These are phyloP conservation scores for Xiphorhynchus elegans DNA, from an alignment of 2,113 vertebrate genomes.

Conservation along the genomic window DNA sequence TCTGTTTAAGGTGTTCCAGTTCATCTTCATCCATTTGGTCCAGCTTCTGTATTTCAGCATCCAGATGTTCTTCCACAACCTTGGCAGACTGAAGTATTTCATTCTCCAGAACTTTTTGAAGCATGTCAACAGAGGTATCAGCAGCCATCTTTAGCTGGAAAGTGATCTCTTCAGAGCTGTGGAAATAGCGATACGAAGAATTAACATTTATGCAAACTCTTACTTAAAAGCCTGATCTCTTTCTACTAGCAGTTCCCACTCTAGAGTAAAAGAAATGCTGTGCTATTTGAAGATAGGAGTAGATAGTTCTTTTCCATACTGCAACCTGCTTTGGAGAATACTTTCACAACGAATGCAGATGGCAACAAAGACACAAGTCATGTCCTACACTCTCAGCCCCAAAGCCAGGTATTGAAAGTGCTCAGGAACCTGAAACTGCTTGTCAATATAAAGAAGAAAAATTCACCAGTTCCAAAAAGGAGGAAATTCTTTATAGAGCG, in stretches of 20 bases:
- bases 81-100: conserved; percentile 87
- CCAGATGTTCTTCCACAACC: conserved; percentile 89
- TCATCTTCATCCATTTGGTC: conserved; percentile 93
- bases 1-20: conserved; percentile 89
- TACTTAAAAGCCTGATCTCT: background rate
- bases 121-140: conserved; percentile 81
- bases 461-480: background rate
- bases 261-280: background rate
- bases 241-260: background rate
- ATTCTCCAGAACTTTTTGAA: conserved; percentile 88
- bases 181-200: background rate
- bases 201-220: background rate
- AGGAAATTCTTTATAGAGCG: no score
- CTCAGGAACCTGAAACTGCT: background rate
- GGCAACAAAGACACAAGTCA: background rate
- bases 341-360: background rate
- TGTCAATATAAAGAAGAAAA: background rate
- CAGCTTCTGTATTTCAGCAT: conserved; percentile 87
- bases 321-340: background rate
- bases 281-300: background rate
- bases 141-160: conserved; percentile 80
- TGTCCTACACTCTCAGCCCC: background rate
- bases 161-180: conserved; percentile 18
- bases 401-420: background rate
- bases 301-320: background rate